Evolutionary conservation across 1,140 invertebrate species (phyloP).

Genomic region (Vollenhovia emeryi): DNA sequence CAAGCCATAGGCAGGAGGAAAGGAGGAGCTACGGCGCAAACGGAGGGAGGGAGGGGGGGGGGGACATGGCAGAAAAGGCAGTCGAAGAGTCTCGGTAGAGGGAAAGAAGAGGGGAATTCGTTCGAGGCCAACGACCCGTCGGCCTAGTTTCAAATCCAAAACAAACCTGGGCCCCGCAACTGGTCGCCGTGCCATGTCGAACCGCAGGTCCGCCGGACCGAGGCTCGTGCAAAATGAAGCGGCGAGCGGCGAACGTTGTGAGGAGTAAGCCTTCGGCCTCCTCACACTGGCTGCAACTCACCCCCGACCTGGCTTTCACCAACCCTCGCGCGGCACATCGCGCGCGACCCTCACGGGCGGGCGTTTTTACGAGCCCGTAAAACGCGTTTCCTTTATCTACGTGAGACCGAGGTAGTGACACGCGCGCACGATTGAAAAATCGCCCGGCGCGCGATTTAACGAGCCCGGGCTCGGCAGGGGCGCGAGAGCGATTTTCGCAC

Average conservation of each 20-base stretch:
- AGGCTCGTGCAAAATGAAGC: neutral
- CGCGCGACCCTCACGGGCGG: slow-evolving; percentile 17
- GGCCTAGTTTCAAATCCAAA: slow-evolving; percentile 83
- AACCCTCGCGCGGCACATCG: neutral
- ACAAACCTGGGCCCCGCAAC: slow-evolving; percentile 73
- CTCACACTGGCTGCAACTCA: neutral
- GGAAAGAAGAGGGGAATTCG: slow-evolving; percentile 60
- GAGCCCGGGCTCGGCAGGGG: slow-evolving; percentile 46
- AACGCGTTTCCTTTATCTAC: slow-evolving; percentile 76
- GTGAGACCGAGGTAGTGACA: slow-evolving; percentile 64
- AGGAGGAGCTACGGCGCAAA: slow-evolving; percentile 23
- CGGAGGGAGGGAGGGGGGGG: neutral
- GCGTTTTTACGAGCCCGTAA: slow-evolving; percentile 77
- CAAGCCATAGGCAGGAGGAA: slow-evolving; percentile 33
- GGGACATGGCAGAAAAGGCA: slow-evolving; percentile 20
- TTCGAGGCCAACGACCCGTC: slow-evolving; percentile 76
- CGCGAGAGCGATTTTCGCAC: slow-evolving; percentile 39
- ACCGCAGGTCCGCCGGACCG: slow-evolving; percentile 26
- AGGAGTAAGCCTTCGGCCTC: neutral
- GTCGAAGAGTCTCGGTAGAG: slow-evolving; percentile 25
- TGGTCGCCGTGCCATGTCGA: neutral
- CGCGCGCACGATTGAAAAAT: slow-evolving; percentile 68
- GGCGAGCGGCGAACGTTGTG: neutral
- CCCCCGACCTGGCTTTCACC: neutral
- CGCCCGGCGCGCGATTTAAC: slow-evolving; percentile 63